Base-by-base conservation (phyloP, 92 coral and sea anemone species). In the Isaurus tuberculatus region DNA sequence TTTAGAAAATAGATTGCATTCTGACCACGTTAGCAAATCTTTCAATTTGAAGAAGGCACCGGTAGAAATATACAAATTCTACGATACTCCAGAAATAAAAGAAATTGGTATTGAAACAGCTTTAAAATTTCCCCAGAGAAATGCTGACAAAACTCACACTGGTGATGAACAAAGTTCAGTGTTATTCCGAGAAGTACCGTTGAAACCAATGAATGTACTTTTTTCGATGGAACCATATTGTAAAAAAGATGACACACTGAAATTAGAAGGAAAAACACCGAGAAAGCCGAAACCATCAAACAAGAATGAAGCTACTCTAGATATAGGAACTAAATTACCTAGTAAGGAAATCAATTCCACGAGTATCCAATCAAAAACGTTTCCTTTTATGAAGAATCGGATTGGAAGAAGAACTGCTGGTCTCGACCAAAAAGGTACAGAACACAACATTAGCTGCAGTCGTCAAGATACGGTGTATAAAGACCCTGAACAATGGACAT, bases 171-270 rank as follows among this genome's bases (percentile, higher is more conserved):
- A 20, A 34, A 22, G 69, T 36, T 22, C 69, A 15, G 25, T 60
- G 48, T n/a, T 58, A n/a, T 29, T 14, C 30, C 49, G 33, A 11
- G 82, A 77, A 40, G 1, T 77, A 3, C 36, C 25, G 2, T 77
- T 69, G 82, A 13, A 51, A 22, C 82, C 82, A 1, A 34, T 57
- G 25, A 34, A 77, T 36, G 48, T 77, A 26, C 68, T 77, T 0
- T 58, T 77, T 16, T 55, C 81, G 40, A 77, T 32, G 69, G 68
- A 58, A 32, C 2, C 82, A 5, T 23, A 31, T 20, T n/a, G 55
- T 29, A 57, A 33, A 5, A 16, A 17, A 6, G 32, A 58, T 25
- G 82, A 60, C 11, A 58, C 69, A 7, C 9, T n/a, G 7, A 10
- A 19, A 22, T 19, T 55, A 22, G 25, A 55, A 8, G 9, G 8